These are phyloP conservation scores for Crioceris asparagi DNA, from an alignment of 2,888 invertebrate species.

Conservation along the genomic window DNA sequence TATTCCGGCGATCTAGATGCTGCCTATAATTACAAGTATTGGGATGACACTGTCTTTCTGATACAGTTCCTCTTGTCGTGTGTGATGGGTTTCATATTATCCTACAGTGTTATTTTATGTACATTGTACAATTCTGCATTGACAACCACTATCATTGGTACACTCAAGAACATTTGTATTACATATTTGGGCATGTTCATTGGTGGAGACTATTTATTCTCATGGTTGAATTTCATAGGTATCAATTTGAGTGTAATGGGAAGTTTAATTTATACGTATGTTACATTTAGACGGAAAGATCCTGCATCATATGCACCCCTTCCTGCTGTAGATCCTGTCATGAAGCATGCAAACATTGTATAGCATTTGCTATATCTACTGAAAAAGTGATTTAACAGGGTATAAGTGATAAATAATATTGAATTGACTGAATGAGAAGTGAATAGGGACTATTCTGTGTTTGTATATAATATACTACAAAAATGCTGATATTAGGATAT, in stretches of 20 bases:
- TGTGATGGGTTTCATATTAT: conserved; percentile 92
- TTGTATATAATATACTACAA: too few relatives aligned
- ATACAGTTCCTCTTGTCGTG: conserved; percentile 80
- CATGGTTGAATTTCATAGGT: conserved; percentile 88
- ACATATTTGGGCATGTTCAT: conserved; percentile 98
- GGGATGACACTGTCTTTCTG: conserved; percentile 67
- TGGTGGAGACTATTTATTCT: conserved; percentile 95
- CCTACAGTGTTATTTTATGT: conserved; percentile 91
- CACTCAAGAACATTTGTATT: conserved; percentile 93
- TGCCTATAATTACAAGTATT: conserved; percentile 55
- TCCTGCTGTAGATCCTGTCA: conserved; percentile 25
- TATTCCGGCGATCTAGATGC: conserved; percentile 63
- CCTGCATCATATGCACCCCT: conserved; percentile 29
- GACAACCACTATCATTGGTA: conserved; percentile 97
- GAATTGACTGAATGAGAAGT: neutral
- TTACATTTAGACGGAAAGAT: conserved; percentile 64
- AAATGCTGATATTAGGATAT: too few relatives aligned
- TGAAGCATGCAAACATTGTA: conserved; percentile 37
- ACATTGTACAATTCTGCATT: conserved; percentile 96
- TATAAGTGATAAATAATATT: conserved; percentile 1
- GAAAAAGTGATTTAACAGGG: conserved; percentile 3
- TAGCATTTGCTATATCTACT: conserved; percentile 25
- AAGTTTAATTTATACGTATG: conserved; percentile 77
- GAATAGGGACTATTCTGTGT: too few relatives aligned
- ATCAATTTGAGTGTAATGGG: conserved; percentile 88